Evolutionary conservation across 2,888 invertebrate genomes (phyloP).

Genomic region (Zaprionus bogoriensis): DNA sequence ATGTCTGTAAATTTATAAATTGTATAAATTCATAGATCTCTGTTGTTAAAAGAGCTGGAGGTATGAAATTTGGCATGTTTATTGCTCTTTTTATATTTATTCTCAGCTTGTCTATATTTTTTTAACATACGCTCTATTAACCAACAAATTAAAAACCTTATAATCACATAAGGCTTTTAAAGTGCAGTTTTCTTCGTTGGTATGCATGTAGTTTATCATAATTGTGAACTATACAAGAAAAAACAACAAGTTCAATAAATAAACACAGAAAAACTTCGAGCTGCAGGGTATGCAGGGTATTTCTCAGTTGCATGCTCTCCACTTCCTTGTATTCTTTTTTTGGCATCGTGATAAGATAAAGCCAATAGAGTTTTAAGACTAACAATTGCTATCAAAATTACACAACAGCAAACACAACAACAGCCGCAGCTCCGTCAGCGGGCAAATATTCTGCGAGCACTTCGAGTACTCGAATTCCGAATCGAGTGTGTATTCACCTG

Average conservation of each 20-base stretch:
- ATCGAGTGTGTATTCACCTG: constrained; percentile 10
- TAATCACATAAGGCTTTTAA: too few relatives aligned
- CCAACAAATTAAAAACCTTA: too few relatives aligned
- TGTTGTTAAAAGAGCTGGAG: background rate
- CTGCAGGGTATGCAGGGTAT: background rate
- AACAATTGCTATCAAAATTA: constrained; percentile 57
- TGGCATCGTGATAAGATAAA: constrained; percentile 60
- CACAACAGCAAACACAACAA: constrained; percentile 9
- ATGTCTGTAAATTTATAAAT: too few relatives aligned
- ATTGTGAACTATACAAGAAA: too few relatives aligned
- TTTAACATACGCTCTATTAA: too few relatives aligned
- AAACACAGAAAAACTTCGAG: too few relatives aligned
- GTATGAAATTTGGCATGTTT: background rate
- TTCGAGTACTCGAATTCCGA: constrained; percentile 23
- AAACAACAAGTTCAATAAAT: too few relatives aligned
- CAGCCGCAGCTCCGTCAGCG: background rate
- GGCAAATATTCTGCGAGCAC: constrained; percentile 9
- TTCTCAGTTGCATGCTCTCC: background rate
- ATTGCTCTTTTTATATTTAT: background rate
- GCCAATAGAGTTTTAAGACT: constrained; percentile 67
- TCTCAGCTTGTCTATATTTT: too few relatives aligned
- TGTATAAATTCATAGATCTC: background rate
- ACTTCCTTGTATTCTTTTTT: constrained; percentile 1
- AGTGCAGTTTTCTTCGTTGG: too few relatives aligned
- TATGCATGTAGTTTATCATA: too few relatives aligned